Percentiles rank a stretch among this genome's conserved stretches.
Conservation (phyloP, 2,113 vertebrate species). For the Petroica traversi region DNA sequence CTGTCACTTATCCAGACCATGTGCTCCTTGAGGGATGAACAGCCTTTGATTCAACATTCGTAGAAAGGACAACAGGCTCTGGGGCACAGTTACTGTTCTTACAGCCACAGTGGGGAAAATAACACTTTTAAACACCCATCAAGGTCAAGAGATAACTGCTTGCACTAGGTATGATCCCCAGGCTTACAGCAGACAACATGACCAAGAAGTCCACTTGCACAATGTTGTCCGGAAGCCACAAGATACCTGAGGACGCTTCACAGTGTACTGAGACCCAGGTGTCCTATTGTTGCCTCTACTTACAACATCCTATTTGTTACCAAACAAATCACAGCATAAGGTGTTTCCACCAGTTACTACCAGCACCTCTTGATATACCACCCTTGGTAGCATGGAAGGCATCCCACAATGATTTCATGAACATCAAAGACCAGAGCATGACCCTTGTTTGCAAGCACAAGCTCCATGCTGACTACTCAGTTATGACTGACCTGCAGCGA, state of each 20-base stretch:
- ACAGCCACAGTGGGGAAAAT: not conserved
- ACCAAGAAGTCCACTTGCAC: not conserved
- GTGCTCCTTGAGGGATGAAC: not conserved
- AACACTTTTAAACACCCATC: not conserved
- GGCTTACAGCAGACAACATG: not conserved
- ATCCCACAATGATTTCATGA: not conserved
- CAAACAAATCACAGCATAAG: not conserved
- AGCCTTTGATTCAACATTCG: slow-evolving; percentile 1
- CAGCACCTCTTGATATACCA: not conserved
- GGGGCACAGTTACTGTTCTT: not conserved
- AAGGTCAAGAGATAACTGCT: not conserved
- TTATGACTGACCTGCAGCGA: not conserved
- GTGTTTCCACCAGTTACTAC: not conserved
- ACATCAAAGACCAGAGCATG: not conserved
- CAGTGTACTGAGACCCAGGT: not conserved
- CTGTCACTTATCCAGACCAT: not conserved
- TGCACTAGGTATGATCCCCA: not conserved
- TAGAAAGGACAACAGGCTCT: not conserved
- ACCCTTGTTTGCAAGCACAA: not conserved
- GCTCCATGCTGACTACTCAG: not conserved
- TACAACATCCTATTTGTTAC: not conserved
- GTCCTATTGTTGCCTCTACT: not conserved
- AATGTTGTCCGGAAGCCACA: not conserved
- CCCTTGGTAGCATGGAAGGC: not conserved
- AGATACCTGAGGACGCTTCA: not conserved